Conservation (phyloP, 2,888 invertebrate genomes). For the Agriopis aurantiaria region DNA sequence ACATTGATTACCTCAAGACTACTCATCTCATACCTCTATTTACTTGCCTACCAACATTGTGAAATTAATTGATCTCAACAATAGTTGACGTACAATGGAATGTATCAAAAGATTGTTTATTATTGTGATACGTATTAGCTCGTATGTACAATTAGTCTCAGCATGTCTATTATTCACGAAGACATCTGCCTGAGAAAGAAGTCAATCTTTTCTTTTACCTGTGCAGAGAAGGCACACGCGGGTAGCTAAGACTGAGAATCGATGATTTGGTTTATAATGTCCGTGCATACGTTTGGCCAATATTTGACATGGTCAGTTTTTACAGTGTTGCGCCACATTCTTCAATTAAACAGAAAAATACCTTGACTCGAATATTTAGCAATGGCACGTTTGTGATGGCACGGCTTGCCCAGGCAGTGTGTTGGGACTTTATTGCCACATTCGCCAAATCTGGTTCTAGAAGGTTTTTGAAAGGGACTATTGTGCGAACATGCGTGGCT, state of each 20-base stretch:
- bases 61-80: not conserved
- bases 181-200: not conserved
- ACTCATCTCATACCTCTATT: not conserved
- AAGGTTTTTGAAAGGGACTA: slow-evolving; percentile 37
- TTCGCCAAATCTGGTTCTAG: slow-evolving; percentile 36
- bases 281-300: slow-evolving; percentile 14
- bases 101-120: not conserved
- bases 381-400: slow-evolving; percentile 31
- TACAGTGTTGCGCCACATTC: slow-evolving; percentile 26
- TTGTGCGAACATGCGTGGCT: slow-evolving; percentile 7
- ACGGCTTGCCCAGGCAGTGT: slow-evolving; percentile 19
- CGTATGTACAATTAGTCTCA: not conserved
- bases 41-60: not conserved
- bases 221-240: not conserved
- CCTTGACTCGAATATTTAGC: slow-evolving; percentile 44
- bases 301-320: slow-evolving; percentile 32
- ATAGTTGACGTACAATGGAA: not conserved
- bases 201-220: not conserved
- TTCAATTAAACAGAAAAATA: slow-evolving; percentile 33
- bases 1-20: too few species aligned
- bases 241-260: not conserved
- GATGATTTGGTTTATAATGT: slow-evolving; percentile 20
- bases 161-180: not conserved
- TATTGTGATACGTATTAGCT: not conserved
- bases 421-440: slow-evolving; percentile 30